Percentiles rank a stretch among this genome's conserved stretches.
Conservation (phyloP, 1,140 invertebrate genomes). For the Drosophila saltans region DNA sequence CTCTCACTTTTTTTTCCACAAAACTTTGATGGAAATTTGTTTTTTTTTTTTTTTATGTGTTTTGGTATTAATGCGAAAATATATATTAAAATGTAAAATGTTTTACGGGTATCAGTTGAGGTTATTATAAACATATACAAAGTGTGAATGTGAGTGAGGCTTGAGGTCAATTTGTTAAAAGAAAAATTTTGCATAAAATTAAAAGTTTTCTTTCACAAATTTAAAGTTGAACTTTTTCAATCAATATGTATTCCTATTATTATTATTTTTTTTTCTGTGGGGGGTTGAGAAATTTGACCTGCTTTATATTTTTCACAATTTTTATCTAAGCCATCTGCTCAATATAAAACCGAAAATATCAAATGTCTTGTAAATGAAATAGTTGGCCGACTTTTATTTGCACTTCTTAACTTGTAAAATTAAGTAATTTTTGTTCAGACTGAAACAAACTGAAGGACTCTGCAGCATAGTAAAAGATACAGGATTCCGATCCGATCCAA, state of each 20-base stretch:
- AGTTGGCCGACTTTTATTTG: not conserved
- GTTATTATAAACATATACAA: not conserved
- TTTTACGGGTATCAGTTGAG: not conserved
- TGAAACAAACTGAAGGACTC: no score
- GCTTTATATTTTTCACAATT: conserved; percentile 26
- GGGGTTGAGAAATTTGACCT: conserved; percentile 31
- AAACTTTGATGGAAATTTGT: conserved; percentile 29
- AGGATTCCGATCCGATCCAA: no score
- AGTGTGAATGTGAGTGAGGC: conserved; percentile 1
- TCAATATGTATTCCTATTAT: not conserved
- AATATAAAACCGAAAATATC: conserved; percentile 40
- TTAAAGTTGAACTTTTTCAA: conserved; percentile 19
- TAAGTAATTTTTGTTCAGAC: no score
- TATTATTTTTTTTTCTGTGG: not conserved
- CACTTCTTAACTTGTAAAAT: not conserved
- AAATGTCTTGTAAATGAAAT: conserved; percentile 1
- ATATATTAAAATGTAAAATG: conserved; percentile 9
- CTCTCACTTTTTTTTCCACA: not conserved
- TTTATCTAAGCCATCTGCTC: conserved; percentile 34
- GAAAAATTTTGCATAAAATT: conserved; percentile 4
- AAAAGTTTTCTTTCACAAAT: not conserved
- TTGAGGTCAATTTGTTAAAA: not conserved
- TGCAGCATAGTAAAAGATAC: no score
- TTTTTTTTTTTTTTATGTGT: not conserved
- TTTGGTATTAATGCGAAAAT: not conserved